A percentile compares a stretch with the other conserved stretches of the same genome.
These are phyloP conservation scores for Drosophila testacea DNA, from an alignment of 2,888 invertebrate genomes.

Conservation along the genomic window DNA sequence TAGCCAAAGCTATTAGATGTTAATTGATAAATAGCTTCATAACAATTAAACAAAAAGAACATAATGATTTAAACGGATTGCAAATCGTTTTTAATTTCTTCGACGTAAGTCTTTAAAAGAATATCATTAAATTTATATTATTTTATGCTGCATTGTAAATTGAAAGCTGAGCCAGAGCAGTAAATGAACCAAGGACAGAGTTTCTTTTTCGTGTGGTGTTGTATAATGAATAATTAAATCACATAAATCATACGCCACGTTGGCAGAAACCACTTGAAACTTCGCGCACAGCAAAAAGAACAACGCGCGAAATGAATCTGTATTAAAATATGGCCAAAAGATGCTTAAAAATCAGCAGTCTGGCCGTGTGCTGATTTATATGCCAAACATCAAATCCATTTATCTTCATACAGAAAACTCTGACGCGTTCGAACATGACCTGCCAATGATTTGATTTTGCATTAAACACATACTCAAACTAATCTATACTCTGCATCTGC, in stretches of 20 bases:
- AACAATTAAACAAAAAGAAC: background rate
- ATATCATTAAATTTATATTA: background rate
- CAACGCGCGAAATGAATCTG: constrained; percentile 48
- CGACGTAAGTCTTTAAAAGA: background rate
- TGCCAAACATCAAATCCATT: constrained; percentile 77
- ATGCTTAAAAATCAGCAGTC: constrained; percentile 55
- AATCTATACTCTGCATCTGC: constrained; percentile 12
- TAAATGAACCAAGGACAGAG: constrained; percentile 19
- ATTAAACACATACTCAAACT: constrained; percentile 35
- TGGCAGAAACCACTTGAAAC: constrained; percentile 63
- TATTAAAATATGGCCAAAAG: constrained; percentile 50
- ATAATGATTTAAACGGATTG: background rate
- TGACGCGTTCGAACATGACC: constrained; percentile 13
- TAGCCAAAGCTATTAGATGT: background rate
- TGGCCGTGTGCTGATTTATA: constrained; percentile 68
- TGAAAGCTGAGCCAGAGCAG: constrained; percentile 7
- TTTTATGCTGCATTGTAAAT: background rate
- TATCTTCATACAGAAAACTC: constrained; percentile 67
- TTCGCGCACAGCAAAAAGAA: constrained; percentile 30
- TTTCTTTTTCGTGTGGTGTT: constrained; percentile 23
- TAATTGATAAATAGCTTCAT: constrained; percentile 6
- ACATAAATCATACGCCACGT: constrained; percentile 74
- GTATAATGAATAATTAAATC: constrained; percentile 71
- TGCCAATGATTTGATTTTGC: constrained; percentile 56
- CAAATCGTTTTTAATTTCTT: background rate